A percentile compares a stretch with the other conserved stretches of the same genome.
phyloP scores from a whole-genome alignment of 2,888 invertebrate genomes.

The Sussaba pulchella region DNA sequence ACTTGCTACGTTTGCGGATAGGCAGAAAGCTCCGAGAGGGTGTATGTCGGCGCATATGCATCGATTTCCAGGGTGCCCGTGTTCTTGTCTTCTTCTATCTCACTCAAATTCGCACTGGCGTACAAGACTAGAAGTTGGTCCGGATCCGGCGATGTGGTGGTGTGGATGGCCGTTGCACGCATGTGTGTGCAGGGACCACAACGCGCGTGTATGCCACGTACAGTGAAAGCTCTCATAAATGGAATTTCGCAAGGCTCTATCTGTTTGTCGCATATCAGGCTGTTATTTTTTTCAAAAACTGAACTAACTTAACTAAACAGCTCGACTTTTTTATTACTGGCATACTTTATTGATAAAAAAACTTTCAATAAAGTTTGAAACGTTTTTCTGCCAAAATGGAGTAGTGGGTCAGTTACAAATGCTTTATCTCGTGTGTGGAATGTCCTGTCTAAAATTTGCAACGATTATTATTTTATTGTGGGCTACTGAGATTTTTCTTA shows the following conservation, averaged over 20 bases:
- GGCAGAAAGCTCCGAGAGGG: constrained; percentile 13
- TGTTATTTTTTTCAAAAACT: too few species aligned
- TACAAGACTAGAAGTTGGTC: constrained; percentile 62
- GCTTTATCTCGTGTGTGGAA: not conserved
- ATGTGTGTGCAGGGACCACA: not conserved
- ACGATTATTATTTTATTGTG: not conserved
- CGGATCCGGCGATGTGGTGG: constrained; percentile 28
- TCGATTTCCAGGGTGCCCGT: constrained; percentile 47
- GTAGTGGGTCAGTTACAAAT: too few species aligned
- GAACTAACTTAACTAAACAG: too few species aligned
- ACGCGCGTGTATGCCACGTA: constrained; percentile 16
- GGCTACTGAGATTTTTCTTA: not conserved
- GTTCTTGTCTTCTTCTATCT: constrained; percentile 35
- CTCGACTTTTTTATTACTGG: too few species aligned
- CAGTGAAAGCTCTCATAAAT: constrained; percentile 47
- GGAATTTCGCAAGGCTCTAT: not conserved
- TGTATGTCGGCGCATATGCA: constrained; percentile 34
- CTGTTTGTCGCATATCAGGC: not conserved
- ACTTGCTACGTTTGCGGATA: not conserved
- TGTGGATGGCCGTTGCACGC: constrained; percentile 53
- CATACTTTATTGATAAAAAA: too few species aligned
- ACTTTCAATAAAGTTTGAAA: too few species aligned
- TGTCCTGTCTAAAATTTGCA: not conserved
- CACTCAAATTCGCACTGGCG: constrained; percentile 57
- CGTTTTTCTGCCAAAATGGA: too few species aligned